These are phyloP conservation scores for Mesitornis unicolor DNA, from an alignment of 2,113 vertebrate genomes.

Conservation along the genomic window DNA sequence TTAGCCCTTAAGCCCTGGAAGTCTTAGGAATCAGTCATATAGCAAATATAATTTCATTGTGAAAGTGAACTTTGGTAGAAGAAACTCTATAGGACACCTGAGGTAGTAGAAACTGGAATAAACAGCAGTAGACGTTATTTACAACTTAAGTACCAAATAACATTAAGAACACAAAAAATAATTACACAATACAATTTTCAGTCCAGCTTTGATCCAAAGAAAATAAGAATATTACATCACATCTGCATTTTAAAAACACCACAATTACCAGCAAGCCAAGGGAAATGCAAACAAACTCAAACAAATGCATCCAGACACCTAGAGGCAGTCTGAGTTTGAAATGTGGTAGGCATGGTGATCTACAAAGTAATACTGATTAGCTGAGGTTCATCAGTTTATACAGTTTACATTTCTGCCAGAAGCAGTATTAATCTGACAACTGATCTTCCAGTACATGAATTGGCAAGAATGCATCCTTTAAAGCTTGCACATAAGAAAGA, in stretches of 20 bases:
- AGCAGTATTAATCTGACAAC: slow-evolving; percentile 68
- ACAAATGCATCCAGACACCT: slow-evolving; percentile 69
- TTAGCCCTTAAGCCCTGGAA: slow-evolving; percentile 92
- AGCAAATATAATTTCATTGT: slow-evolving; percentile 86
- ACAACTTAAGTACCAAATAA: slow-evolving; percentile 90
- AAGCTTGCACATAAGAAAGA: slow-evolving; percentile 83
- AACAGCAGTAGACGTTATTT: slow-evolving; percentile 90
- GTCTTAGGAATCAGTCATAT: slow-evolving; percentile 86
- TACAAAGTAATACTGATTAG: slow-evolving; percentile 89
- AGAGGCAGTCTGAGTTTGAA: slow-evolving; percentile 77
- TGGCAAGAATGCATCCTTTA: slow-evolving; percentile 86
- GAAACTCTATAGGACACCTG: slow-evolving; percentile 93
- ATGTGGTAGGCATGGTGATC: slow-evolving; percentile 79
- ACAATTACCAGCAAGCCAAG: slow-evolving; percentile 81
- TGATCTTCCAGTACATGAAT: slow-evolving; percentile 85
- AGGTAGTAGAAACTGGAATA: slow-evolving; percentile 95
- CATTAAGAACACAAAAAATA: slow-evolving; percentile 86
- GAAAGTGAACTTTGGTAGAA: slow-evolving; percentile 94
- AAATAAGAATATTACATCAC: slow-evolving; percentile 86
- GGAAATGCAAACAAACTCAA: slow-evolving; percentile 77
- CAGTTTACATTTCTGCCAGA: slow-evolving; percentile 79
- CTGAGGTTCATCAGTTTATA: slow-evolving; percentile 84
- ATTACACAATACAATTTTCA: slow-evolving; percentile 87
- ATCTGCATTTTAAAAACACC: slow-evolving; percentile 82
- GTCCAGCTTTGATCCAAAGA: slow-evolving; percentile 92